phyloP scores from a whole-genome alignment of 2,888 invertebrate genomes.

The Cacoxenus indagator region DNA sequence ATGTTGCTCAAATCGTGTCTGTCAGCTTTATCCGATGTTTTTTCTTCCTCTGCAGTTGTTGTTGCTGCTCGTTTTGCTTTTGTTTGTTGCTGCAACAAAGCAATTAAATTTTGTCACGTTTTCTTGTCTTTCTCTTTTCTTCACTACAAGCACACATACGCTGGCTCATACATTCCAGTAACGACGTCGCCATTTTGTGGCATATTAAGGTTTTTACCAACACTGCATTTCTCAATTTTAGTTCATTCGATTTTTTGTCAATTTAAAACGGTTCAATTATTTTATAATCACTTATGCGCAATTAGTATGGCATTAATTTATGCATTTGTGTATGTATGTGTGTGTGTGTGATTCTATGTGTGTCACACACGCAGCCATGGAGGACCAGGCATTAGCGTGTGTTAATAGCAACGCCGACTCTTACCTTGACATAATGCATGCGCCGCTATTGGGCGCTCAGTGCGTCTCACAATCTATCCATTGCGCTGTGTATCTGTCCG shows the following conservation, averaged over 20 bases:
- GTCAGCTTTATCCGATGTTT: not conserved
- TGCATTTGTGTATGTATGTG: not conserved
- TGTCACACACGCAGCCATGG: not conserved
- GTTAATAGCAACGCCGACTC: not conserved
- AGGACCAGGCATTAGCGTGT: not conserved
- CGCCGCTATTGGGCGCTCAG: too few species aligned
- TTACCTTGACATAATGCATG: constrained; percentile 2
- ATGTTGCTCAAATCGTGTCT: constrained; percentile 3
- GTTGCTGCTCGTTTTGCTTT: constrained; percentile 33
- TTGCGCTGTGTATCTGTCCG: not conserved
- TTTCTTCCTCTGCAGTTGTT: not conserved
- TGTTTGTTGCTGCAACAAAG: constrained; percentile 46
- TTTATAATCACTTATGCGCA: constrained; percentile 48
- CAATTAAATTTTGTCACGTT: constrained; percentile 68
- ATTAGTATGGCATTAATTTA: constrained; percentile 41
- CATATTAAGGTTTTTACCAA: constrained; percentile 25
- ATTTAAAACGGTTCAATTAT: constrained; percentile 39
- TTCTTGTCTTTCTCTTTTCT: constrained; percentile 30
- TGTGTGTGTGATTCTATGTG: not conserved
- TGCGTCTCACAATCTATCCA: not conserved
- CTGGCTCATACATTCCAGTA: not conserved
- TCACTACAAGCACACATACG: not conserved
- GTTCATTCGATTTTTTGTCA: too few species aligned
- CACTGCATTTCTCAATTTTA: constrained; percentile 20
- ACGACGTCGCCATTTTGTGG: constrained; percentile 26